Evolutionary conservation across 2,888 invertebrate genomes (phyloP), one percentile per base, ranked within the genome.

Genomic region (Idaea biselata): DNA sequence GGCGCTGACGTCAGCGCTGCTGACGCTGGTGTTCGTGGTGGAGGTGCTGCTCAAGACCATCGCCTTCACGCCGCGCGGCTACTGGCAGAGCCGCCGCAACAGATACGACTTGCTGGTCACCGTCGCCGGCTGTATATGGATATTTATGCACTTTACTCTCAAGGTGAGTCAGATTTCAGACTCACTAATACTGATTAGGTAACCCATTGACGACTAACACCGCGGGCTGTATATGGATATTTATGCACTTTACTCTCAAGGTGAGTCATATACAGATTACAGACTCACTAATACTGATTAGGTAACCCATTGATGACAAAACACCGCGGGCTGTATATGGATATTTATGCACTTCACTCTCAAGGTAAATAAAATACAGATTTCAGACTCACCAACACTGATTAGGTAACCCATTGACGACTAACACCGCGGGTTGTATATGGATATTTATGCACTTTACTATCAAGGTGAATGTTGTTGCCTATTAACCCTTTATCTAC

Each of bases 31-130:
- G 64, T 99, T 99, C 91, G 96, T 99, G 17, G 95, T 97, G 65
- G 99, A 99, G 93, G 99, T 99, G 54, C 94, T 99, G 16, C 97
- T 99, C 95, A 99, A 99, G 93, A 97, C 98, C 82, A 97, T 99
- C 69, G 99, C 99, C 0, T 98, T 99, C 89, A 99, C 99, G 2
- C 97, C 98, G 63, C 95, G 97, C 75, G 99, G 99, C 60, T 99
- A 99, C 92, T 98, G 99, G 97, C 99, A 99, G 88, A 98, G 98
- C 67, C 94, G 99, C 75, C 94, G 99, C 74, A 99, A 99, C 93
- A 94, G 99, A 79, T 99, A 99, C 88, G 99, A 99, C 91, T 94
- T 99, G 70, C 95, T 99, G 68, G 99, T 99, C 67, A 99, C 99
- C 8, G 96, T 99, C 63, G 95, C 98, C 61, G 99, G 99, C 16